These are phyloP conservation scores for Cistogaster globosa DNA, from an alignment of 2,888 invertebrate species.

Conservation along the genomic window DNA sequence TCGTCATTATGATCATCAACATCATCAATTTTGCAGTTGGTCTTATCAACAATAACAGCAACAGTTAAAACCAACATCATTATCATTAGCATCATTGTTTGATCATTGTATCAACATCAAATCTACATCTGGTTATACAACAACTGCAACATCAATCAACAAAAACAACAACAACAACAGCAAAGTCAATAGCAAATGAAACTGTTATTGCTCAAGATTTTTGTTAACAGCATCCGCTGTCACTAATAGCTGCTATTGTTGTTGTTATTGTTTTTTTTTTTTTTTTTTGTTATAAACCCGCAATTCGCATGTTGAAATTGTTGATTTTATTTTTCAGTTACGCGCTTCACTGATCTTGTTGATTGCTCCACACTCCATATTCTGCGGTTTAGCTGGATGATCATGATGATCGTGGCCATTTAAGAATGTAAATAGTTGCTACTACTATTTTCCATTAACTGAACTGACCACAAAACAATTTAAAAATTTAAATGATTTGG, in stretches of 20 bases:
- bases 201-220: conserved; percentile 64
- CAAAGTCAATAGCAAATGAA: conserved; percentile 36
- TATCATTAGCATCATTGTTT: conserved; percentile 44
- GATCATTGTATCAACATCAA: conserved; percentile 38
- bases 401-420: conserved; percentile 37
- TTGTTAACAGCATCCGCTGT: conserved; percentile 69
- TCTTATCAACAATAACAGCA: background rate
- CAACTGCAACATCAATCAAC: conserved; percentile 15
- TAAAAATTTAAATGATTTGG: conserved; percentile 39
- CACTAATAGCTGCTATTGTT: conserved; percentile 32
- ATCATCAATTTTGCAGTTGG: conserved; percentile 13
- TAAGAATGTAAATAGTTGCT: conserved; percentile 32
- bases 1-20: conserved; percentile 25
- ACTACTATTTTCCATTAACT: conserved; percentile 42
- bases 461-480: conserved; percentile 48
- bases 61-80: conserved; percentile 12
- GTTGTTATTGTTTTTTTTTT: conserved; percentile 4
- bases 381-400: conserved; percentile 22
- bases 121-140: conserved; percentile 52
- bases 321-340: conserved; percentile 52
- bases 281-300: conserved; percentile 27
- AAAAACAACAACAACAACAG: conserved; percentile 23
- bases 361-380: conserved; percentile 41
- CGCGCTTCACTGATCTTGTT: conserved; percentile 61
- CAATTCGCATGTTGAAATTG: conserved; percentile 55